Evolutionary conservation across 2,797 vertebrate genomes (phyloP).

Genomic region (Sciurus carolinensis): DNA sequence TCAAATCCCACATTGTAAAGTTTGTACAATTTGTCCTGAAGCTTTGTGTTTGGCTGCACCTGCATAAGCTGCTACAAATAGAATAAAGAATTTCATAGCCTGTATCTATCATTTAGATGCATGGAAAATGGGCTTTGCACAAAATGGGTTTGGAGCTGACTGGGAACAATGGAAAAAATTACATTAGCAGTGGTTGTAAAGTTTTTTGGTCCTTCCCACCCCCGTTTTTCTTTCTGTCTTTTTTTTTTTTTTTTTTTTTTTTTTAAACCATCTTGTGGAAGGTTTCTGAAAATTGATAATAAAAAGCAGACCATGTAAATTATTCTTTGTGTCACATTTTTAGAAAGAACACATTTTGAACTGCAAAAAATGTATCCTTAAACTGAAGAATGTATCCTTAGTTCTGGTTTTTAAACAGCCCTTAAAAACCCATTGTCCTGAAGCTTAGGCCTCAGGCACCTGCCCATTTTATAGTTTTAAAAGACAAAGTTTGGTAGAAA

Average conservation of each 20-base stretch:
- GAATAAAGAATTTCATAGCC: slow-evolving; percentile 92
- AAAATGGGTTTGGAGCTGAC: slow-evolving; percentile 90
- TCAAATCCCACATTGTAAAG: slow-evolving; percentile 92
- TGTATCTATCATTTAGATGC: slow-evolving; percentile 95
- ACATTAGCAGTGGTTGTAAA: slow-evolving; percentile 89
- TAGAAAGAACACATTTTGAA: slow-evolving; percentile 77
- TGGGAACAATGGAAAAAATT: slow-evolving; percentile 88
- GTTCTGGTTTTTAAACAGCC: slow-evolving; percentile 70
- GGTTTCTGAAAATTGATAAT: slow-evolving; percentile 92
- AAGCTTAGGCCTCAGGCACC: background rate
- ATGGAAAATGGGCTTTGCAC: slow-evolving; percentile 95
- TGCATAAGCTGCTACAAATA: slow-evolving; percentile 94
- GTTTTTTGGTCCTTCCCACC: slow-evolving; percentile 60
- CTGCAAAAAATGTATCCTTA: slow-evolving; percentile 56
- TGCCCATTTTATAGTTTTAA: slow-evolving; percentile 58
- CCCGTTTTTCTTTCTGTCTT: background rate
- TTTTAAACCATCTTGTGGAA: slow-evolving; percentile 92
- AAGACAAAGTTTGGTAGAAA: slow-evolving; percentile 62
- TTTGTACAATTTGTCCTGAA: slow-evolving; percentile 94
- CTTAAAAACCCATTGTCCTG: slow-evolving; percentile 70
- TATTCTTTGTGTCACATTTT: slow-evolving; percentile 87
- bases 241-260: slow-evolving; percentile 40
- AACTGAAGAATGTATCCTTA: slow-evolving; percentile 37
- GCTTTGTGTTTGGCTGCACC: slow-evolving; percentile 95
- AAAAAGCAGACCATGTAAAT: slow-evolving; percentile 92